Base-by-base conservation (phyloP, 2,113 vertebrate genomes). In the Eublepharis macularius region DNA sequence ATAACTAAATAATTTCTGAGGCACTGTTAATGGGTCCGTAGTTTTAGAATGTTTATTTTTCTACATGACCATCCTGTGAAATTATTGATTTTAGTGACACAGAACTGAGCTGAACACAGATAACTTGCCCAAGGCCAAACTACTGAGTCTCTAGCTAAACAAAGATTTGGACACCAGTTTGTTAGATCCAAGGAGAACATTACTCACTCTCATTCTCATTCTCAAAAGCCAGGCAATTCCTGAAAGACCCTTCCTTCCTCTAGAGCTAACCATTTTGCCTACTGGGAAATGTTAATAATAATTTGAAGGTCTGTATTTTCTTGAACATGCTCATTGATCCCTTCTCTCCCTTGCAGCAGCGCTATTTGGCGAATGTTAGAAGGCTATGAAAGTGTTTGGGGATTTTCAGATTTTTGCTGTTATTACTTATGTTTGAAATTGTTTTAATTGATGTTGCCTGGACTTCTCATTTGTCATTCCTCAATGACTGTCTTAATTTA, bases 341-440 rank as follows among this genome's bases (percentile, higher is more conserved):
- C 66, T 2, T 45, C 76, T 68, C 66, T 0, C 70, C 6, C 3
- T 0, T 0, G 70, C 82, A n/a, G 69, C 57, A 90, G 86, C 80
- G 60, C 54, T 87, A 63, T 32, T 51, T 82, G 80, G 86, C 32
- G 82, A 81, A 87, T 86, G 89, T 93, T 89, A 93, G 93, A 87
- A 90, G 86, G 79, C 91, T 92, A 85, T 0, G 3, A 80, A 87
- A 34, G 90, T 81, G 87, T 89, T 90, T 91, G 75, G 91, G 93
- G 92, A 94, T 19, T 86, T 93, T 82, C 81, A 84, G 85, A 84
- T 86, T 91, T 73, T 86, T 0, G 2, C 79, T 91, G 90, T 92
- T 93, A 82, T 85, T 86, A 92, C 91, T 93, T 92, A 91, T 86
- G 90, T 86, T 92, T 91, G 91, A 93, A 94, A 93, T 93, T 91